Conservation (phyloP, 2,888 invertebrate genomes). For the Sesamia inferens region DNA sequence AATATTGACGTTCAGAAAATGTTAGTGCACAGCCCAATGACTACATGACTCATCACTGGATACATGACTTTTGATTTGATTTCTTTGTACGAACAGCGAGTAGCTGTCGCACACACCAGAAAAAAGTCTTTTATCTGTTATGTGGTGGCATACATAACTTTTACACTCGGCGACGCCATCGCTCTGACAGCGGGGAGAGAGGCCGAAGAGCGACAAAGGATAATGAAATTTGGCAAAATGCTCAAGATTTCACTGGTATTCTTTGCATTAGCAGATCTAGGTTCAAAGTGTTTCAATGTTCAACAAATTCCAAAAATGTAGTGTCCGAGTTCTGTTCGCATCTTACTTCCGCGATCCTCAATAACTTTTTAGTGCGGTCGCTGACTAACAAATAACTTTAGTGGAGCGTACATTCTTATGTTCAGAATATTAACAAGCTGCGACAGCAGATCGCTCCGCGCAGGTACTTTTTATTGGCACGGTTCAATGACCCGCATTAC, state of each 20-base stretch:
- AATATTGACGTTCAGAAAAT: too few species aligned
- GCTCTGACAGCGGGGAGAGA: not conserved
- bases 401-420: constrained; percentile 18
- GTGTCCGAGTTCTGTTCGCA: not conserved
- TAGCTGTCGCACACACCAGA: not conserved
- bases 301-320: not conserved
- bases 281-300: not conserved
- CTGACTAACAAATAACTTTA: constrained; percentile 14
- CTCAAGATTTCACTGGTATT: not conserved
- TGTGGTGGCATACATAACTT: too few species aligned
- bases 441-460: constrained; percentile 2
- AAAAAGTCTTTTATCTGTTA: too few species aligned
- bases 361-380: constrained; percentile 5
- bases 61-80: too few species aligned
- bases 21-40: too few species aligned
- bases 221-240: not conserved
- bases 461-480: constrained; percentile 16
- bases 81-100: not conserved
- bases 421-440: constrained; percentile 22
- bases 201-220: not conserved
- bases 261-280: not conserved
- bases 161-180: not conserved
- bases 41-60: too few species aligned
- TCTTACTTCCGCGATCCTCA: not conserved
- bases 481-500: constrained; percentile 40